These are phyloP conservation scores for Danio jaintianensis DNA, from an alignment of 2,797 vertebrate species.

Conservation along the genomic window DNA sequence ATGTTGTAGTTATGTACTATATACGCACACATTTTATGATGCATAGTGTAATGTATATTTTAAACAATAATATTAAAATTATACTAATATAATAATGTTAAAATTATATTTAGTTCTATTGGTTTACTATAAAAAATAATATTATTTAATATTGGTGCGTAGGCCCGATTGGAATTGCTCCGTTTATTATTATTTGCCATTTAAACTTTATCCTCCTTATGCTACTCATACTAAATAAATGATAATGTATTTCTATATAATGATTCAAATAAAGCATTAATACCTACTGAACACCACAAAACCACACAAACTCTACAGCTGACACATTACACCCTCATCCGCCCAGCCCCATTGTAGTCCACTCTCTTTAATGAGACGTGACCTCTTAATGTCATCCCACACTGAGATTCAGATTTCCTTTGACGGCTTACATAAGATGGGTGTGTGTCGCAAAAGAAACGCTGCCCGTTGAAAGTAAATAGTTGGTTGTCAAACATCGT, in stretches of 20 bases:
- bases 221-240: neutral
- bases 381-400: neutral
- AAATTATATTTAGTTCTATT: no score
- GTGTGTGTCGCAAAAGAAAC: neutral
- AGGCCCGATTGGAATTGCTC: no score
- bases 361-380: neutral
- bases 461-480: slow-evolving; percentile 3
- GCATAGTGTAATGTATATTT: no score
- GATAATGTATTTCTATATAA: neutral
- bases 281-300: neutral
- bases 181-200: no score
- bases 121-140: no score
- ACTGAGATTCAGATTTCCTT: neutral
- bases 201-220: neutral
- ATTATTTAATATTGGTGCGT: no score
- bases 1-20: no score
- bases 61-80: no score
- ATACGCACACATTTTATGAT: no score
- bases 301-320: neutral
- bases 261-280: neutral
- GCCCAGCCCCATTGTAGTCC: neutral
- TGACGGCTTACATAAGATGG: neutral
- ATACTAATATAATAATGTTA: no score
- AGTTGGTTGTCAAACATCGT: neutral
- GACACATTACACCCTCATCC: neutral